Percentiles rank a stretch among this genome's conserved stretches.
Evolutionary conservation across 1,140 invertebrate species (phyloP).

Genomic region (Probaryconus sp.): DNA sequence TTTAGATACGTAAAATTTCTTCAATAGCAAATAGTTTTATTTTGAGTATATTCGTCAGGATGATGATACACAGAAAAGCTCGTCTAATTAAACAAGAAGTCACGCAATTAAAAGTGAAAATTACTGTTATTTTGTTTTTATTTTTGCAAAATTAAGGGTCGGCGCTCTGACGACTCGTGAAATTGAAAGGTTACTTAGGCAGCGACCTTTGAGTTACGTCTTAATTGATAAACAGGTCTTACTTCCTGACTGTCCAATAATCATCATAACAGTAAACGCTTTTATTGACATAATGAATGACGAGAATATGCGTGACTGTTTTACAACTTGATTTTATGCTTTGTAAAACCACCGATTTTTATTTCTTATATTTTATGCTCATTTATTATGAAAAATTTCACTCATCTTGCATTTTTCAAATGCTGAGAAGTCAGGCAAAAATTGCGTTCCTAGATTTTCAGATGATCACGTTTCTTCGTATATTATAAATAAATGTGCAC

Average conservation of each 20-base stretch:
- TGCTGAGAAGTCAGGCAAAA: no score
- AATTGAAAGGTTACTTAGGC: conserved; percentile 16
- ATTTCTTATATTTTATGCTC: conserved; percentile 1
- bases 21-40: no score
- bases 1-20: no score
- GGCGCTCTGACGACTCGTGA: conserved; percentile 3
- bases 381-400: conserved; percentile 19
- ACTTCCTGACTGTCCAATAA: conserved; percentile 28
- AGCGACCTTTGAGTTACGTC: conserved; percentile 28
- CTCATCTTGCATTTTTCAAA: conserved; percentile 6
- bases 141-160: conserved; percentile 24
- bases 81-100: no score
- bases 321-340: conserved; percentile 37
- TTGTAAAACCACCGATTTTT: conserved; percentile 17
- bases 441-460: no score
- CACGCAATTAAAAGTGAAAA: no score
- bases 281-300: conserved; percentile 50
- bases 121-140: no score
- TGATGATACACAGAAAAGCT: no score
- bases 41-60: no score
- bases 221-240: conserved; percentile 49
- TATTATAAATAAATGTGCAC: no score
- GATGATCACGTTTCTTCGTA: no score
- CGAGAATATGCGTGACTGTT: conserved; percentile 36
- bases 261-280: conserved; percentile 36